Evolutionary conservation across 1,140 invertebrate species (phyloP), one percentile per base, ranked within the genome.

Genomic region (Meloidogyne floridensis): DNA sequence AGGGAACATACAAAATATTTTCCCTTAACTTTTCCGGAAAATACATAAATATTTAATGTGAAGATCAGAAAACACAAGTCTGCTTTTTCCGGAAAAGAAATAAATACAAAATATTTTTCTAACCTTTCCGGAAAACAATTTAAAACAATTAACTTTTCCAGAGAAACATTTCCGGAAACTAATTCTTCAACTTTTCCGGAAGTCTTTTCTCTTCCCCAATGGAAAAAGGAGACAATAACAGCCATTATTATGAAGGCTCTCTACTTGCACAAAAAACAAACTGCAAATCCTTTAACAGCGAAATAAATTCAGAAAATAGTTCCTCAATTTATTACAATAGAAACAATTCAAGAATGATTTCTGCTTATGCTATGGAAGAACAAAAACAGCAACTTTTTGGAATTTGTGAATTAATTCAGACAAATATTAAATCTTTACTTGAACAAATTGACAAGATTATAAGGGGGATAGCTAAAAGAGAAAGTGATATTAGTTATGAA

Each of bases 341-440:
- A 65, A 65, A n/a, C n/a, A 65, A 65, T 65, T 65, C 59, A n/a
- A 65, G 59, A 65, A 65, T 65, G 59, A 65, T 65, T 15, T 65
- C 59, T 65, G 15, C 59, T n/a, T 65, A 65, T 74, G 72, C 72
- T n/a, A 74, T 74, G 72, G 72, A 74, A 74, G 72, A 74, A 74
- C 72, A 74, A 54, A 74, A 74, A 54, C 72, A 74, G 7, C 72
- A 74, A 54, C 72, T 74, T 32, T 74, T 74, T 54, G 72, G 72
- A 15, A 74, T 74, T 18, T 74, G 72, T 54, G 72, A 74, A 74
- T 13, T 74, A 7, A 54, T 74, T 32, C 72, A 74, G 6, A 51
- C 18, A 74, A 74, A 74, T 47, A 74, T 74, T 54, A 54, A 18
- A 51, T 15, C 43, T 13, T 47, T 74, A 54, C 72, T 74, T 47